Conservation (phyloP, 2,113 vertebrate genomes). For the Aldabrachelys gigantea region DNA sequence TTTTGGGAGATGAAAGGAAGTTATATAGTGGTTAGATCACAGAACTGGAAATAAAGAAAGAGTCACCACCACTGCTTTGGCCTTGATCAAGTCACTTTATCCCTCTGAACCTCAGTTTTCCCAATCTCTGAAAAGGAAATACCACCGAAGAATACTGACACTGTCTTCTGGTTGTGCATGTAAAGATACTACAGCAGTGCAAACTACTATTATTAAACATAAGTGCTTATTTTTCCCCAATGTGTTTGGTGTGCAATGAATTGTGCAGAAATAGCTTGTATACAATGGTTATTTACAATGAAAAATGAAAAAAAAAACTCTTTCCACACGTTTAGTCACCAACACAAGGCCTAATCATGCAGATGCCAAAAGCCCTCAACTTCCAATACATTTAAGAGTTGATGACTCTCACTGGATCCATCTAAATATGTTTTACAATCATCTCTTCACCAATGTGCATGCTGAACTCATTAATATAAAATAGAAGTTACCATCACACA, state of each 20-base stretch:
- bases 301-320: slow-evolving; percentile 7
- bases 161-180: not conserved
- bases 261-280: not conserved
- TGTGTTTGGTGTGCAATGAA: accelerated
- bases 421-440: too few relatives aligned
- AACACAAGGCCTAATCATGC: not conserved
- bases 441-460: not conserved
- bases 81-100: not conserved
- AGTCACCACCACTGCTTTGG: not conserved
- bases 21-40: not conserved
- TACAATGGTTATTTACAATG: not conserved
- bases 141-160: not conserved
- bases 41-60: slow-evolving; percentile 5
- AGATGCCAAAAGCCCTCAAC: not conserved
- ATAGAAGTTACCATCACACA: not conserved
- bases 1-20: not conserved
- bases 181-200: not conserved
- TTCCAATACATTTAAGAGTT: not conserved
- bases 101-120: too few relatives aligned
- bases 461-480: not conserved
- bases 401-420: not conserved
- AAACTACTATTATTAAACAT: too few relatives aligned
- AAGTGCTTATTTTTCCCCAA: too few relatives aligned
- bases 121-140: not conserved
- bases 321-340: not conserved